Evolutionary conservation across 1,140 invertebrate genomes (phyloP).

Genomic region (Macrobrachium nipponense): DNA sequence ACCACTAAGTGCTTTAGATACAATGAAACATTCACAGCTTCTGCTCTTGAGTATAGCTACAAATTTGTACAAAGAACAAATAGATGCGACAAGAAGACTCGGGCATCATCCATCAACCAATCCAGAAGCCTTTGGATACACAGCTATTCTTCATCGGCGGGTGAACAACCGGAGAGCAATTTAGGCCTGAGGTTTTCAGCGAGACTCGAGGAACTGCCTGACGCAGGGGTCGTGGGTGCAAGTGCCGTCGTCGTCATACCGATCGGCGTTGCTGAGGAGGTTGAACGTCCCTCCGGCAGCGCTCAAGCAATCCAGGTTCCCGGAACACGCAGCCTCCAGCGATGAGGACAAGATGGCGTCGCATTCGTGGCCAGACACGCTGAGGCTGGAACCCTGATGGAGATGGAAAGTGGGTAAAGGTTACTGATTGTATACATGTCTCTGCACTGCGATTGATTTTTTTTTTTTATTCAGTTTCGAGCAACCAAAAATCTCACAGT

Average conservation of each 20-base stretch:
- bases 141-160: neutral
- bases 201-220: constrained; percentile 38
- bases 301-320: constrained; percentile 46
- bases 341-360: constrained; percentile 45
- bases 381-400: constrained; percentile 38
- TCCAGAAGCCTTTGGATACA: too few relatives aligned
- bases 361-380: constrained; percentile 39
- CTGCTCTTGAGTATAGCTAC: too few relatives aligned
- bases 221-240: constrained; percentile 53
- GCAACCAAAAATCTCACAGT: too few relatives aligned
- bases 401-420: neutral
- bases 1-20: too few relatives aligned
- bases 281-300: constrained; percentile 41
- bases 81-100: too few relatives aligned
- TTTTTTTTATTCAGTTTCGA: too few relatives aligned
- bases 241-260: constrained; percentile 37
- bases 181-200: constrained; percentile 15
- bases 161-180: neutral
- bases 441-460: too few relatives aligned
- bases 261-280: constrained; percentile 23
- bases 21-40: too few relatives aligned
- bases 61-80: too few relatives aligned
- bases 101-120: too few relatives aligned
- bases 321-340: constrained; percentile 42
- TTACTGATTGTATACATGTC: neutral